These are phyloP conservation scores for Pleuronectes platessa DNA, from an alignment of 2,113 vertebrate species.

Conservation along the genomic window DNA sequence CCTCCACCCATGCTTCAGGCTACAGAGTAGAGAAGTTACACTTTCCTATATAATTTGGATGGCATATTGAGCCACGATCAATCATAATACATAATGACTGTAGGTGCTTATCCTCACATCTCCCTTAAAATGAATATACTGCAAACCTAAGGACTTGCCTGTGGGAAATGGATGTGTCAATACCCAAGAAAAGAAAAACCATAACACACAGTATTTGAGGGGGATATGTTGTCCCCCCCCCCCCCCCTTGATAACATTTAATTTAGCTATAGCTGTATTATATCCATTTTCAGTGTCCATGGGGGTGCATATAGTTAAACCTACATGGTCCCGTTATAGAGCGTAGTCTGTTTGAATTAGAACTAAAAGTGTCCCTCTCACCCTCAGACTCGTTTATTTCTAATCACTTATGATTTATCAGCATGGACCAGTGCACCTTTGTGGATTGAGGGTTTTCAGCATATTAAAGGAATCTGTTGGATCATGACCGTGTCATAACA, in stretches of 20 bases:
- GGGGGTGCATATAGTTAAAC: neutral
- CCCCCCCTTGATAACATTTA: neutral
- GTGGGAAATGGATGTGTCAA: neutral
- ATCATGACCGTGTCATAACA: conserved; percentile 23
- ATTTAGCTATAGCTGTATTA: neutral
- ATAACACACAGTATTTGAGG: neutral
- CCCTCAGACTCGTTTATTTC: neutral
- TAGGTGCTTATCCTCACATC: neutral
- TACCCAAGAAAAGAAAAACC: neutral
- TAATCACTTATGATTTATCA: neutral
- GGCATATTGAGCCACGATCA: conserved; percentile 14
- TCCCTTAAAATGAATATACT: neutral
- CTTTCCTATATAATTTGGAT: conserved; percentile 26
- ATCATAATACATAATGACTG: conserved; percentile 10
- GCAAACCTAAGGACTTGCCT: neutral
- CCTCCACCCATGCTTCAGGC: conserved; percentile 41
- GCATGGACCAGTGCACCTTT: neutral
- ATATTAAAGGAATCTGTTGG: conserved; percentile 10
- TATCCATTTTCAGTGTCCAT: neutral
- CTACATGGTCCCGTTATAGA: neutral
- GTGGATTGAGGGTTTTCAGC: neutral
- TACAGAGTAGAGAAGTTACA: conserved; percentile 14
- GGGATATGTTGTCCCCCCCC: neutral
- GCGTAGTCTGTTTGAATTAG: neutral
- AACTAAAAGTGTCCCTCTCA: neutral